Evolutionary conservation across 2,797 vertebrate species (phyloP), one percentile per base, ranked within the genome.

Genomic region (Cirrhinus molitorella): DNA sequence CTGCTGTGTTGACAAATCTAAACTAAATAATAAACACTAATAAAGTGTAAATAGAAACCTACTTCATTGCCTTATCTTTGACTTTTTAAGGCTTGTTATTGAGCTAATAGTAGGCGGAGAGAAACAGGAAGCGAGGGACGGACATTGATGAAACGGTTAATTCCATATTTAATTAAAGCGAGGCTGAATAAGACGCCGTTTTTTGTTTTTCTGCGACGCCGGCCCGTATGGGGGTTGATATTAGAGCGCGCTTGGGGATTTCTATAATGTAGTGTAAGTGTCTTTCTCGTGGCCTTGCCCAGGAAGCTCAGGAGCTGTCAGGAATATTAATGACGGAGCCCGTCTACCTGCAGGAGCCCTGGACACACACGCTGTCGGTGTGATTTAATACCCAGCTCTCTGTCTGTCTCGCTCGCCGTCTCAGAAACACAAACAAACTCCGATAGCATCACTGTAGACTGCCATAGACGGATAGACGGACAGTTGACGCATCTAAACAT

Each of bases 311-410:
- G 80, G 75, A 87, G 86, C 68, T 93, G 93, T 94, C 93, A 92
- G 92, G 91, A 94, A 94, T 94, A 95, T 94, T 94, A 95, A 95
- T 94, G 91, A 86, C 88, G 49, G 72, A 89, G 91, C 90, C 85
- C 85, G 87, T 93, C 92, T 94, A 94, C 93, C 91, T 93, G 92
- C 92, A 94, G 92, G 89, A 93, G 87, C 89, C 89, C 88, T 86
- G 85, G 81, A 94, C 92, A 94, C 92, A 91, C 90, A 91, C 80
- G 86, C 91, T 91, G 92, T 93, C 92, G 89, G 84, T 88, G 90
- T 93, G 92, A 95, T 94, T 95, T 93, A 94, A 94, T 93, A 92
- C 92, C 92, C 80, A 65, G 47, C 80, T 84, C 80, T 78, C 70
- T 70, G 82, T 80, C 65, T 74, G 79, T 85, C n/a, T 28, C 70